Evolutionary conservation across 1,140 invertebrate species (phyloP).

Genomic region (Magallana ariakensis): DNA sequence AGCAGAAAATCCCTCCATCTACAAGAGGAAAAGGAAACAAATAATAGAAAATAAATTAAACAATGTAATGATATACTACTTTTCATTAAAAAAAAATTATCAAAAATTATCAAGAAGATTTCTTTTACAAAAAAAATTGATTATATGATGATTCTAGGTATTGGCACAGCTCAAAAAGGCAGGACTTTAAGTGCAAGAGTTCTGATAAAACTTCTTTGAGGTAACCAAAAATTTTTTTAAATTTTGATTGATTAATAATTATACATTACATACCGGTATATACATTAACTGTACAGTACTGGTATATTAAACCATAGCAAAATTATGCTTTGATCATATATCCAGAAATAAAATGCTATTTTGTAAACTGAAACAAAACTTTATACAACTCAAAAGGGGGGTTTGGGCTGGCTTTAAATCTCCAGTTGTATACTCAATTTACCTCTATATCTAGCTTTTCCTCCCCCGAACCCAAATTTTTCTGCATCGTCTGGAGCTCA

Average conservation of each 20-base stretch:
- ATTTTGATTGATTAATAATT: neutral
- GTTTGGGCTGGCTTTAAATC: no score
- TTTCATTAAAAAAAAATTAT: no score
- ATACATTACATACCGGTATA: neutral
- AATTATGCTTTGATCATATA: neutral
- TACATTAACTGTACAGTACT: neutral
- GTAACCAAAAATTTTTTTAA: neutral
- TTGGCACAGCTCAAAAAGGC: neutral
- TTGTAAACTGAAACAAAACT: neutral
- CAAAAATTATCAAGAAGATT: no score
- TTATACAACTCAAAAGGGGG: no score
- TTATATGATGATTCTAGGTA: neutral
- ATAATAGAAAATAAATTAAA: neutral
- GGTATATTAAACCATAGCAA: neutral
- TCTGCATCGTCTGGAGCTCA: constrained; percentile 56
- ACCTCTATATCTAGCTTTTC: constrained; percentile 39
- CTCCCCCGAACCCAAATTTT: constrained; percentile 21
- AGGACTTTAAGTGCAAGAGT: neutral
- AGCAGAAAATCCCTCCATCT: constrained; percentile 47
- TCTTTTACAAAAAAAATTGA: no score
- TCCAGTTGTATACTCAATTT: neutral
- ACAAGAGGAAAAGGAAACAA: neutral
- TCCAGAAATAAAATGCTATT: neutral
- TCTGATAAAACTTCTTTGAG: neutral
- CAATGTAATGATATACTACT: no score